Evolutionary conservation across 2,888 invertebrate species (phyloP), one percentile per base, ranked within the genome.

Genomic region (Lymantria monacha): DNA sequence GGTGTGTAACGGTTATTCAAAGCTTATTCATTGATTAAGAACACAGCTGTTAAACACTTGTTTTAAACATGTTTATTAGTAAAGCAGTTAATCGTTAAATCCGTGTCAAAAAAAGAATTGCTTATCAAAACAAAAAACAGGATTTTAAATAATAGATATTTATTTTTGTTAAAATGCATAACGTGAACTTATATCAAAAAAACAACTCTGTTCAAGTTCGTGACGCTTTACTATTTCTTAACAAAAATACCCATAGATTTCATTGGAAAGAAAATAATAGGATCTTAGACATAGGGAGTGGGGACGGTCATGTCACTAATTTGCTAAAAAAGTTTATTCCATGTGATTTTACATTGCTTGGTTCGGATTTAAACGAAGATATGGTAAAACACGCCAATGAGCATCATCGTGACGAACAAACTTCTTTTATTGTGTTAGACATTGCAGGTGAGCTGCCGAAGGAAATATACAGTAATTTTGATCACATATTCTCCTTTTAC

Each of bases 401-500:
- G 15, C 82, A 88, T 12, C 92, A 93, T 65, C 68, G 75, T 7
- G 70, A 88, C 58, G 77, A 84, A 9, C 76, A 79, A 30, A 78
- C 92, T 1, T 81, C 89, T 22, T 93, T 93, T 60, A 80, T 89
- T n/a, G 70, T 79, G 11, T 70, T 94, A 53, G 94, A 96, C 66
- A 93, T 96, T 46, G 79, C 90, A 0, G 75, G 85, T 0, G 74
- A 87, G 15, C 57, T 94, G 44, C 92, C 93, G 0, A 74, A 78
- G 0, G 78, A 92, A 12, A 70, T 92, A 46, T 69, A 82, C 9
- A 88, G 81, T 37, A 74, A 82, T 15, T 96, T 94, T 65, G 92
- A 94, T 72, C 94, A 95, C 70, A 91, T 93, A 0, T 93, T 95
- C 46, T 96, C 96, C 0, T 95, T 96, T 73, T 96, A 95, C 73